phyloP scores from a whole-genome alignment of 1,140 invertebrate genomes.

The Drosophila lini region DNA sequence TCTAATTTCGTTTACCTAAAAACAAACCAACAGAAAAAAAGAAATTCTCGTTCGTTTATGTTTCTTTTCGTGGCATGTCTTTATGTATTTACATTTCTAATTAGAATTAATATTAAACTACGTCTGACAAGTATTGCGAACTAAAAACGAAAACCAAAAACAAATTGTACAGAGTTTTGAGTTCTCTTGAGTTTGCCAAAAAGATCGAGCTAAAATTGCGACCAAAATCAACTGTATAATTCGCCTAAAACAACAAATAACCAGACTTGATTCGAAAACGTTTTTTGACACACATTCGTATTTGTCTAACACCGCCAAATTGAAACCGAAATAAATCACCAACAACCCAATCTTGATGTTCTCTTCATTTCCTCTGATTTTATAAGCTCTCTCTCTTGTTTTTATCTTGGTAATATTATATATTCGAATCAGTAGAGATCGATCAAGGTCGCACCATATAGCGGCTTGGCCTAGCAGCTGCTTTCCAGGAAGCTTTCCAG shows the following conservation, averaged over 20 bases:
- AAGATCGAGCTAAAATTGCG: constrained; percentile 35
- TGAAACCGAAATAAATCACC: constrained; percentile 33
- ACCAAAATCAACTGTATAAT: constrained; percentile 46
- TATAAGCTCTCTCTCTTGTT: constrained; percentile 15
- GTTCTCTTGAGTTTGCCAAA: constrained; percentile 69
- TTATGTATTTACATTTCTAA: constrained; percentile 59
- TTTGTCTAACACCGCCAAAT: constrained; percentile 54
- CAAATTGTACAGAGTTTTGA: constrained; percentile 68
- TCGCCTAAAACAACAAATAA: constrained; percentile 41
- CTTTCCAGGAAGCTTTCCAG: constrained; percentile 38
- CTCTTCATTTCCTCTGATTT: constrained; percentile 27
- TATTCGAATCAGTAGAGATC: constrained; percentile 26
- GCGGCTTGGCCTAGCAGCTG: constrained; percentile 46
- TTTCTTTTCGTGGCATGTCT: constrained; percentile 58
- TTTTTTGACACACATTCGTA: constrained; percentile 70
- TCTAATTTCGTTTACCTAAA: constrained; percentile 13
- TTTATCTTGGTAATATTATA: constrained; percentile 14
- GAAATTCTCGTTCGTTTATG: constrained; percentile 42
- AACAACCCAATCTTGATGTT: constrained; percentile 32
- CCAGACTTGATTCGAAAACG: constrained; percentile 56
- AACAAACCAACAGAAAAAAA: constrained; percentile 23
- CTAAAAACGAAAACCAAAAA: constrained; percentile 46
- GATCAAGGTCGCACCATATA: constrained; percentile 28
- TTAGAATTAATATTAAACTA: constrained; percentile 66
- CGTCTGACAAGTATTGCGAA: constrained; percentile 48